Conservation (phyloP, 2,113 vertebrate genomes). For the Recurvirostra avosetta region DNA sequence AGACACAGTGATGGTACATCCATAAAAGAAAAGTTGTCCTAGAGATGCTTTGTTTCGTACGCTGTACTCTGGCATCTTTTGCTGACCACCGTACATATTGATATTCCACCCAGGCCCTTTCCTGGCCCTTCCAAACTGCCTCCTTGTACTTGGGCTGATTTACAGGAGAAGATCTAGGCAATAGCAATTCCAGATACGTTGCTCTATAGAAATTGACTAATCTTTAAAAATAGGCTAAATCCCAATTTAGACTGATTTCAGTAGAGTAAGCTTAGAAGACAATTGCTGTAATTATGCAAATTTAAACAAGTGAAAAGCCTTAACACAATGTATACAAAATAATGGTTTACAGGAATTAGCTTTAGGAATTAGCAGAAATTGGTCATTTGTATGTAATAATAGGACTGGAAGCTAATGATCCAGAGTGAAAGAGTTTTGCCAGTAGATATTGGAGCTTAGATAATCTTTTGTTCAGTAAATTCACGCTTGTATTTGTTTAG, state of each 20-base stretch:
- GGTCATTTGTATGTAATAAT: constrained; percentile 75
- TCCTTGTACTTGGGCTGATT: neutral
- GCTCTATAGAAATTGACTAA: neutral
- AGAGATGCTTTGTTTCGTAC: too few relatives aligned
- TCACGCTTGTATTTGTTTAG: constrained; percentile 65
- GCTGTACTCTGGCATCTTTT: fast-evolving
- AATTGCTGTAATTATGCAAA: constrained; percentile 77
- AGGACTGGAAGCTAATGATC: constrained; percentile 68
- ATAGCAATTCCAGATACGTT: fast-evolving
- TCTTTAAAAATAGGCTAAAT: constrained; percentile 36
- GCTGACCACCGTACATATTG: fast-evolving
- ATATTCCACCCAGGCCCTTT: neutral
- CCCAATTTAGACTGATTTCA: constrained; percentile 53
- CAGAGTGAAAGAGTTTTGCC: constrained; percentile 66
- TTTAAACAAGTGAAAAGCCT: constrained; percentile 72
- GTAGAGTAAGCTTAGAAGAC: constrained; percentile 52
- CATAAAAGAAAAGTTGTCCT: neutral
- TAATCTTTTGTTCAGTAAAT: constrained; percentile 68
- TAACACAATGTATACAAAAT: constrained; percentile 71
- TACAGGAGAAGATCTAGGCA: neutral
- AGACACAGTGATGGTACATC: too few relatives aligned
- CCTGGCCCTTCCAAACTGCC: neutral
- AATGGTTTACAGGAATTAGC: constrained; percentile 73
- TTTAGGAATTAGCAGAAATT: constrained; percentile 66
- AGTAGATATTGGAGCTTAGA: constrained; percentile 68